These are phyloP conservation scores for Schizopygopsis malacanthus DNA, from an alignment of 2,797 vertebrate genomes.

Conservation along the genomic window DNA sequence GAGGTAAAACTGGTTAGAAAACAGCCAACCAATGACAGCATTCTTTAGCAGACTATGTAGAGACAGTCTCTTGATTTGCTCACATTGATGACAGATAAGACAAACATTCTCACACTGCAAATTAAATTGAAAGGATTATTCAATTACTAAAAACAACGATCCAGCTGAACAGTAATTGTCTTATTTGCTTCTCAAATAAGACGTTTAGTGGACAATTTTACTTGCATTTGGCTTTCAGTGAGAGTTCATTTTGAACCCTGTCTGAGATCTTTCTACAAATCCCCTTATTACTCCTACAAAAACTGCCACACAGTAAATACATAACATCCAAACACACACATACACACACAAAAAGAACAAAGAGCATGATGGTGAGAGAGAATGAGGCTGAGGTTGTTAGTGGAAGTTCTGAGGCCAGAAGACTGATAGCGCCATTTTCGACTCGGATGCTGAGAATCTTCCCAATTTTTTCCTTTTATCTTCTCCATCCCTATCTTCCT, in stretches of 20 bases:
- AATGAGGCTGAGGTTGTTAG: background rate
- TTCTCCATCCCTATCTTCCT: background rate
- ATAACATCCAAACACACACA: background rate
- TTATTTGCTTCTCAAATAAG: constrained; percentile 1
- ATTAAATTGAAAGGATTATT: background rate
- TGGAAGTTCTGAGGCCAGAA: constrained; percentile 29
- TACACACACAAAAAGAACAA: constrained; percentile 6
- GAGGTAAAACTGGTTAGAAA: background rate
- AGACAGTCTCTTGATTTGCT: background rate
- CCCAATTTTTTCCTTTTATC: constrained; percentile 25
- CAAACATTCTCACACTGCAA: background rate
- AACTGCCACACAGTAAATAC: background rate
- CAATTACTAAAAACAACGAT: background rate
- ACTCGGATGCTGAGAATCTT: constrained; percentile 50
- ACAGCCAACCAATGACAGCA: background rate
- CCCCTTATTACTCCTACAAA: background rate
- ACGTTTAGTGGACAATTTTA: background rate
- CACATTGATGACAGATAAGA: background rate
- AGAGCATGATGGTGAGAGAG: background rate
- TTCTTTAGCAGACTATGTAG: background rate
- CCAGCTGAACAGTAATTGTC: background rate
- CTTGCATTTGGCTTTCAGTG: background rate
- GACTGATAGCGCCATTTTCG: constrained; percentile 54
- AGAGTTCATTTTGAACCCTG: background rate
- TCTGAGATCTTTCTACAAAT: background rate